Evolutionary conservation across 2,113 vertebrate genomes (phyloP).

Genomic region (Gambusia affinis): DNA sequence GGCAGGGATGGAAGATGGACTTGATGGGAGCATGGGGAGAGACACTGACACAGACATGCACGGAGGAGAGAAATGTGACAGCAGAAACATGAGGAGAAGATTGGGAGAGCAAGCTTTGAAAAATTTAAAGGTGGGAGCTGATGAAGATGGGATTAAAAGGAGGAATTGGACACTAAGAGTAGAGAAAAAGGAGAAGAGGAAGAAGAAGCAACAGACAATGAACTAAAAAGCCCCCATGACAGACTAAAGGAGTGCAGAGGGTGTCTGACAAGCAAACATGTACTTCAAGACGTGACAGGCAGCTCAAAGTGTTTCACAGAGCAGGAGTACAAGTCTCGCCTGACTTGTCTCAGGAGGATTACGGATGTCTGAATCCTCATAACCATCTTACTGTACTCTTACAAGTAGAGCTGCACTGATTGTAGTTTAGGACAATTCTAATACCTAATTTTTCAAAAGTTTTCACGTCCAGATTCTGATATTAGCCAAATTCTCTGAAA

Average conservation of each 20-base stretch:
- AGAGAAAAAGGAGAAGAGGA: conserved; percentile 6
- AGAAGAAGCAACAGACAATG: conserved; percentile 19
- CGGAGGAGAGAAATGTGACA: conserved; percentile 14
- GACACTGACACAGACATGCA: conserved; percentile 15
- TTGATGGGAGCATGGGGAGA: conserved; percentile 28
- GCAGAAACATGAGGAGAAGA: not conserved
- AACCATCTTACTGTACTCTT: not conserved
- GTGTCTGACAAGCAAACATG: conserved; percentile 34
- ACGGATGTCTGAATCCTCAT: not conserved
- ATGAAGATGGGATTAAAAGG: conserved; percentile 20
- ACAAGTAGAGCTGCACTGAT: not conserved
- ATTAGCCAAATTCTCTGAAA: not conserved
- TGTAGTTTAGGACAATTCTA: not conserved
- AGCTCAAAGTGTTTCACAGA: conserved; percentile 48
- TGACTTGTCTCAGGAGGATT: not conserved
- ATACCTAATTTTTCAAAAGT: not conserved
- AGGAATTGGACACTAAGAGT: conserved; percentile 17
- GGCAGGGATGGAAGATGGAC: conserved; percentile 20
- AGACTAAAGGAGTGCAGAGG: conserved; percentile 25
- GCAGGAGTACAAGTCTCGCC: conserved; percentile 22
- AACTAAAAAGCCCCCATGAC: conserved; percentile 23
- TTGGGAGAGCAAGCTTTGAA: conserved; percentile 32
- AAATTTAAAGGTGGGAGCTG: conserved; percentile 48
- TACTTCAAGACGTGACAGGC: conserved; percentile 47
- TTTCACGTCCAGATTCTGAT: not conserved